Evolutionary conservation across 2,888 invertebrate species (phyloP), one percentile per base, ranked within the genome.

Genomic region (Agrilus mali): DNA sequence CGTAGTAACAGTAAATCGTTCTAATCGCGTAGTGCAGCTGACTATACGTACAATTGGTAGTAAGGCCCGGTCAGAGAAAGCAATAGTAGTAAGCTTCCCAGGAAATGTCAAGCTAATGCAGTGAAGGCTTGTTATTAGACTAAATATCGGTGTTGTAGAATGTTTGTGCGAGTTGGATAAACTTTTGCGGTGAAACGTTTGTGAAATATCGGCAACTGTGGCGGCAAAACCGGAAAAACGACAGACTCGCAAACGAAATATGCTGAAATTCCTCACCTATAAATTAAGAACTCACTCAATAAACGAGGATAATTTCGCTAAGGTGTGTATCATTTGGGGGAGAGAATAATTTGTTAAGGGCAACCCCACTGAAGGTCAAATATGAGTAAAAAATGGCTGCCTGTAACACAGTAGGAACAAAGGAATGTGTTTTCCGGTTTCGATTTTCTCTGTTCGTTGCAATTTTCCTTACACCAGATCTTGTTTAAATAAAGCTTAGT

Each of bases 231-330:
- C 62, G 64, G 68, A 59, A 56, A 53, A 51, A 41, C 55, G 53
- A 47, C 50, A 48, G 38, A 62, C 66, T 65, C 65, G 69, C 63
- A 66, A 64, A 64, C 64, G 74, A 77, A 81, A 78, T 77, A 86
- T 86, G 85, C 81, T 86, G 72, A 85, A 83, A 73, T 85, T 83
- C 73, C 75, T 86, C 65, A 86, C 86, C 60, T 82, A 85, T 71
- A 86, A 86, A 75, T 74, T 86, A 69, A 80, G 82, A 72, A 82
- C 83, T 67, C 86, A 86, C 71, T 84, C 85, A 67, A 77, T 86
- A 71, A 85, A 84, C 75, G 86, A 86, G 74, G 82, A 83, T 69
- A 76, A 75, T 72, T 77, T 77, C 67, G 73, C 74, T 63, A 82
- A 82, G 82, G 83, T 83, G 74, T 71, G 77, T 73, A 70, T 64